Evolutionary conservation across 2,797 vertebrate species (phyloP), one percentile per base, ranked within the genome.

Genomic region (Zalophus californianus): DNA sequence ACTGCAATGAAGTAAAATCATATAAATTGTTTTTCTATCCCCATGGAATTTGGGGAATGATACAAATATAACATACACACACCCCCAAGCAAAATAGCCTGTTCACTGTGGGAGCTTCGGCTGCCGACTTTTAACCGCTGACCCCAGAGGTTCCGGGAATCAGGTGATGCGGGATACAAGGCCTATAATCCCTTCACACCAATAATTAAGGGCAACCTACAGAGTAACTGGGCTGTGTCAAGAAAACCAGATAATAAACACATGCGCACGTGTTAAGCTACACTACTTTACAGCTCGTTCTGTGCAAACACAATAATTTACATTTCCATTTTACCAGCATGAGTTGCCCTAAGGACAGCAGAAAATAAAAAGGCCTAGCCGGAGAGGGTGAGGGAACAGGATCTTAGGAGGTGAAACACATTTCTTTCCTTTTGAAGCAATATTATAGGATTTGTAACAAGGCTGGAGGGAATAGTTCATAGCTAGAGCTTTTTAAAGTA

Each of bases 241-340:
- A 98, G 98, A 98, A 98, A 98, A 98, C 97, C 98, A 98, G 98
- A 98, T 98, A 99, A 99, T 99, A 99, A 99, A 99, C 99, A 99
- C 99, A 94, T 98, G 98, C 98, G 97, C 98, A 98, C 86, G 98
- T 99, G 98, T 98, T 99, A 99, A 99, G 98, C 98, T 99, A 98
- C 35, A 92, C 98, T 98, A 98, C 98, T 99, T 99, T 99, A 98
- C 98, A 99, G 98, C 98, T 99, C 98, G 84, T 99, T 99, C 98
- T 98, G 98, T 97, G 98, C 98, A 98, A 98, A 98, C 97, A 98
- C 97, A 98, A 98, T 98, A 97, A 98, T 98, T 99, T 99, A 98
- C 98, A 98, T 98, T 98, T 99, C 98, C 97, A 98, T 99, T 98
- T 98, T 98, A 98, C 97, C 98, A 97, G 98, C 98, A 96, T 95